phyloP scores from a whole-genome alignment of 2,888 invertebrate genomes.

The Cosmorhoe ocellata region DNA sequence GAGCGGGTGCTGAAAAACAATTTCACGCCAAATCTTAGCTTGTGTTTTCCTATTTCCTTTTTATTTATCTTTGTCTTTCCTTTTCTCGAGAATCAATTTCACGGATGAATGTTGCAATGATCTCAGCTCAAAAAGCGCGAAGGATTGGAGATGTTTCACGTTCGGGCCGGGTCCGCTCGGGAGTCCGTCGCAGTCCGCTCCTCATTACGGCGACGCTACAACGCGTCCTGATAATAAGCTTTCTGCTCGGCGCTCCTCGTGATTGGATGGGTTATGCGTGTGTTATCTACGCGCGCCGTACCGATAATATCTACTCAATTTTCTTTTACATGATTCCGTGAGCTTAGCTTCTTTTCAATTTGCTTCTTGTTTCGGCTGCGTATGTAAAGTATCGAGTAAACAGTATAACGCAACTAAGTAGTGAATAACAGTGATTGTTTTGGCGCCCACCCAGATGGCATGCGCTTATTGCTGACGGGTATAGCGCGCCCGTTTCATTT shows the following conservation, averaged over 20 bases:
- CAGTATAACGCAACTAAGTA: slow-evolving; percentile 59
- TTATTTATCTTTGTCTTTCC: slow-evolving; percentile 83
- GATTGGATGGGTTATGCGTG: slow-evolving; percentile 79
- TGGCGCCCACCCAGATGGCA: slow-evolving; percentile 77
- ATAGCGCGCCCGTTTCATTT: slow-evolving; percentile 36
- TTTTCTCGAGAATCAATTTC: slow-evolving; percentile 82
- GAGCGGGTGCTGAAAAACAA: slow-evolving; percentile 79
- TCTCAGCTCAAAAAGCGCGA: slow-evolving; percentile 77
- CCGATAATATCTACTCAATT: slow-evolving; percentile 71
- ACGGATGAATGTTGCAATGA: slow-evolving; percentile 82
- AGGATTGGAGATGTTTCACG: slow-evolving; percentile 45
- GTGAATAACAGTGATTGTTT: slow-evolving; percentile 79
- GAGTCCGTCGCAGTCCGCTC: slow-evolving; percentile 41
- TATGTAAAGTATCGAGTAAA: slow-evolving; percentile 43
- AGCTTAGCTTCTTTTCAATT: slow-evolving; percentile 52
- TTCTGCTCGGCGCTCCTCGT: slow-evolving; percentile 73
- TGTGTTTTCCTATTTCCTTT: slow-evolving; percentile 83
- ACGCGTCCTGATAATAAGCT: slow-evolving; percentile 74
- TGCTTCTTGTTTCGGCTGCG: slow-evolving; percentile 42
- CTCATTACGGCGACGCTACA: slow-evolving; percentile 68
- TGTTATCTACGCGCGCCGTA: slow-evolving; percentile 70
- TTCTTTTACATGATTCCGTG: slow-evolving; percentile 63
- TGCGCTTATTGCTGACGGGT: slow-evolving; percentile 66
- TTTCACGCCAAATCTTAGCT: slow-evolving; percentile 83
- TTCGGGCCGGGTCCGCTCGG: slow-evolving; percentile 28